Evolutionary conservation across 1,140 invertebrate genomes (phyloP).

Genomic region (Anastrepha ludens): DNA sequence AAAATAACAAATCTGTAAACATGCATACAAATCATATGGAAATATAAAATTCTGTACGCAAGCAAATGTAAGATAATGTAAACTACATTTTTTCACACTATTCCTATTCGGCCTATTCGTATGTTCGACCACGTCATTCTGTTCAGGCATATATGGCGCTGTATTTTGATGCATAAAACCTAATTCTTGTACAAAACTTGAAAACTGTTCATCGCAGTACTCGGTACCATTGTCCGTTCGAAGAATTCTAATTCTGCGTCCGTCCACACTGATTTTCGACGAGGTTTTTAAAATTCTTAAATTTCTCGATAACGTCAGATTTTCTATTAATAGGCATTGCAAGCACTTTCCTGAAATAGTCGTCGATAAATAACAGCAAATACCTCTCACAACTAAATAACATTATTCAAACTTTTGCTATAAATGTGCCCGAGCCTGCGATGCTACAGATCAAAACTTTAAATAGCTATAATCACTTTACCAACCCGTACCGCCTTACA

Average conservation of each 20-base stretch:
- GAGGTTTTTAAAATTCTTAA: constrained; percentile 66
- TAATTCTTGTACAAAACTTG: neutral
- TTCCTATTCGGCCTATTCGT: constrained; percentile 53
- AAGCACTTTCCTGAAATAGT: constrained; percentile 70
- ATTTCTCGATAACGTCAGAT: constrained; percentile 56
- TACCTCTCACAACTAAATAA: constrained; percentile 1
- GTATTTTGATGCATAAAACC: constrained; percentile 33
- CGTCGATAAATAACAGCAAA: constrained; percentile 74
- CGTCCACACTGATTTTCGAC: constrained; percentile 56
- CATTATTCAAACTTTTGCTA: neutral
- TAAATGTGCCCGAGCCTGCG: constrained; percentile 28
- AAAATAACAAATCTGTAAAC: too few species aligned
- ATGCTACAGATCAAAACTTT: neutral
- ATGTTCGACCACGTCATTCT: constrained; percentile 38
- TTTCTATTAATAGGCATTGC: constrained; percentile 62
- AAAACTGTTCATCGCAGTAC: constrained; percentile 2
- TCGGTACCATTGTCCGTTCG: constrained; percentile 31
- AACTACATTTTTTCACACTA: too few species aligned
- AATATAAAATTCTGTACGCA: too few species aligned
- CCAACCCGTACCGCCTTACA: neutral
- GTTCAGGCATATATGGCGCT: constrained; percentile 31
- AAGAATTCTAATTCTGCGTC: constrained; percentile 59
- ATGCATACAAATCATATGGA: too few species aligned
- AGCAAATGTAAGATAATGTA: too few species aligned
- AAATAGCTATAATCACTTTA: neutral